phyloP scores from a whole-genome alignment of 2,888 invertebrate genomes.

The Patella ulyssiponensis region DNA sequence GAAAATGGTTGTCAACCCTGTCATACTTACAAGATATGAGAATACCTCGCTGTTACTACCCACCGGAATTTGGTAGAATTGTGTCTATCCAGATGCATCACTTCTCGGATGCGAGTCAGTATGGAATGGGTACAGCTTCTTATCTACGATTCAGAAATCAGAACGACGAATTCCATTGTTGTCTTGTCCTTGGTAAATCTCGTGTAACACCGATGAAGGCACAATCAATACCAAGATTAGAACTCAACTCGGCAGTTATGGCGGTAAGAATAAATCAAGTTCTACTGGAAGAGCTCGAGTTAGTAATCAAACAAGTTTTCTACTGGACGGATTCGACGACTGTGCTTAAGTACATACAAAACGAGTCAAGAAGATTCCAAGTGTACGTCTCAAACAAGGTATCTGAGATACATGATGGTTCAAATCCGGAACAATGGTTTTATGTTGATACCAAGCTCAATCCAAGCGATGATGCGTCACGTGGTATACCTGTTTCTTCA shows the following conservation, averaged over 20 bases:
- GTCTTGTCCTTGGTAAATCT: conserved; percentile 18
- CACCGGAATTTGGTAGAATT: neutral
- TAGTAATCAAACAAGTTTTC: neutral
- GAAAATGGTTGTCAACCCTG: conserved; percentile 7
- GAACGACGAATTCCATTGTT: conserved; percentile 16
- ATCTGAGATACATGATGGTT: conserved; percentile 15
- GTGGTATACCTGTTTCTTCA: neutral
- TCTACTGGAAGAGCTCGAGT: neutral
- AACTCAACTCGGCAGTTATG: conserved; percentile 20
- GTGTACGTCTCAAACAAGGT: conserved; percentile 21
- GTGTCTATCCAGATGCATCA: conserved; percentile 16
- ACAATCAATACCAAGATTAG: conserved; percentile 20
- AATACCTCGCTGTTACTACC: neutral
- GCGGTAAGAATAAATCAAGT: conserved; percentile 9
- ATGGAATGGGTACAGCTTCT: conserved; percentile 18
- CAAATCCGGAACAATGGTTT: conserved; percentile 10
- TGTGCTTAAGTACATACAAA: conserved; percentile 14
- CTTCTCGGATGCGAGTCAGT: conserved; percentile 23
- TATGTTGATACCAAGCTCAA: conserved; percentile 1
- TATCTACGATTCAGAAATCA: conserved; percentile 13
- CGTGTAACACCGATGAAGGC: conserved; percentile 19
- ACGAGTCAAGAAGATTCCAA: conserved; percentile 16
- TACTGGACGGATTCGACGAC: conserved; percentile 15
- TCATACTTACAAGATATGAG: neutral
- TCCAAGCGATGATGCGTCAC: neutral